Percentiles rank a stretch among this genome's conserved stretches.
These are phyloP conservation scores for Enteromius viviparus DNA, from an alignment of 2,797 vertebrate species.

Conservation along the genomic window DNA sequence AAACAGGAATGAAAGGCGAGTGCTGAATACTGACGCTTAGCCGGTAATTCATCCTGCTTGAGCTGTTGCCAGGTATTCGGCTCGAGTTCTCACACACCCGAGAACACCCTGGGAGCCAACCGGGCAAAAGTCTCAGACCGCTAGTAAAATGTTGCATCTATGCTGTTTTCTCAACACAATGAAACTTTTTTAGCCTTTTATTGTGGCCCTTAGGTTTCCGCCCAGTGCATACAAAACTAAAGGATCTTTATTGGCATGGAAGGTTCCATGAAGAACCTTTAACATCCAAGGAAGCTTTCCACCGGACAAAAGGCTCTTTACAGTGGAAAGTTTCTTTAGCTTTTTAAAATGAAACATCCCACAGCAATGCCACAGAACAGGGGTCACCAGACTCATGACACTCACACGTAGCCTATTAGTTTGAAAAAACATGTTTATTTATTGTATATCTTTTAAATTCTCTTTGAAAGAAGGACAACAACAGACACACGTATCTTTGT, in stretches of 20 bases:
- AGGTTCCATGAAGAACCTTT: neutral
- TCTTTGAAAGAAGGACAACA: too few species aligned
- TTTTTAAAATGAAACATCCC: too few species aligned
- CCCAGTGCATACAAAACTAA: neutral
- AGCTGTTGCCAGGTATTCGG: constrained; percentile 65
- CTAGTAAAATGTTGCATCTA: neutral
- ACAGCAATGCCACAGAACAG: too few species aligned
- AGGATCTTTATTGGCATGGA: neutral
- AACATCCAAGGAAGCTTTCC: neutral
- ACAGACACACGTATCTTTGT: too few species aligned
- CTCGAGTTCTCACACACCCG: constrained; percentile 55
- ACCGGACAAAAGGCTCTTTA: neutral
- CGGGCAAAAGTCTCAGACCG: constrained; percentile 38
- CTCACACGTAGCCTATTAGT: too few species aligned
- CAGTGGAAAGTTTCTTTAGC: neutral
- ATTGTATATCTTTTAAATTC: too few species aligned
- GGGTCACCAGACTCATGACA: neutral
- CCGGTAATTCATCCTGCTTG: constrained; percentile 69
- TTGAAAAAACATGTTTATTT: too few species aligned
- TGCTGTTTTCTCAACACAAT: neutral
- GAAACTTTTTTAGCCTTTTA: neutral
- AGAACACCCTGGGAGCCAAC: constrained; percentile 47
- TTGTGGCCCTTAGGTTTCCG: neutral
- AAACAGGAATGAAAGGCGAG: constrained; percentile 49
- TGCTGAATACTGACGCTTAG: constrained; percentile 56